Base-by-base conservation (phyloP, 1,140 invertebrate genomes). In the Zophobas atratus region DNA sequence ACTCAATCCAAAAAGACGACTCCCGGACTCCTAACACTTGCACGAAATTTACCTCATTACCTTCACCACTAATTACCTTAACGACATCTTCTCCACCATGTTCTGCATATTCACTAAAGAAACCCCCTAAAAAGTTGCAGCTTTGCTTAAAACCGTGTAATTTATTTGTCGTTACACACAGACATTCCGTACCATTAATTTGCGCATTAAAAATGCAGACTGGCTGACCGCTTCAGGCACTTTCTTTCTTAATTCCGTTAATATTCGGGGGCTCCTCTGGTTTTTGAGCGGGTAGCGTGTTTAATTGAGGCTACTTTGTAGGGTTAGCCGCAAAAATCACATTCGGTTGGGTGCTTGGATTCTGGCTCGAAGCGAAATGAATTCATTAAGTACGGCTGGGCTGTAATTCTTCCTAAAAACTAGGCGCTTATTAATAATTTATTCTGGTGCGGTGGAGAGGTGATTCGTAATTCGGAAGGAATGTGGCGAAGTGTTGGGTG, bases 91-190 rank as follows among this genome's bases (percentile, higher is more conserved):
- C 2, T 2, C 4, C 6, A 20, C 49, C 6, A 2, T 51, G 6
- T 20, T 20, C 20, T n/a, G 20, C 6, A 51, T 51, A 51, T 51
- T 51, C 49, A 51, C 49, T 0, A 51, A 20, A 51, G 6, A 20
- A 51, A 51, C 6, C 6, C 6, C 20, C 6, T 3, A 46, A 46
- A 51, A 51, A 20, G 0, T 5, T 51, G 6, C 49, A 46, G 43
- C 43, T 46, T 46, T 5, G 4, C 49, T 20, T 20, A 36, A 70
- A 70, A 20, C 8, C 6, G 6, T 70, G 63, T 70, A 70, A 70
- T 70, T 46, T 70, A 70, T 70, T 70, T 70, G 63, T 70, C 63
- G 63, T 70, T 70, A 70, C 35, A 63, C 35, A 63, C 6, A 63
- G 57, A 70, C 63, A 70, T 70, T 70, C 38, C 38, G 20, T 4